These are phyloP conservation scores for Tauraco erythrolophus DNA, from an alignment of 2,113 vertebrate genomes.

Conservation along the genomic window DNA sequence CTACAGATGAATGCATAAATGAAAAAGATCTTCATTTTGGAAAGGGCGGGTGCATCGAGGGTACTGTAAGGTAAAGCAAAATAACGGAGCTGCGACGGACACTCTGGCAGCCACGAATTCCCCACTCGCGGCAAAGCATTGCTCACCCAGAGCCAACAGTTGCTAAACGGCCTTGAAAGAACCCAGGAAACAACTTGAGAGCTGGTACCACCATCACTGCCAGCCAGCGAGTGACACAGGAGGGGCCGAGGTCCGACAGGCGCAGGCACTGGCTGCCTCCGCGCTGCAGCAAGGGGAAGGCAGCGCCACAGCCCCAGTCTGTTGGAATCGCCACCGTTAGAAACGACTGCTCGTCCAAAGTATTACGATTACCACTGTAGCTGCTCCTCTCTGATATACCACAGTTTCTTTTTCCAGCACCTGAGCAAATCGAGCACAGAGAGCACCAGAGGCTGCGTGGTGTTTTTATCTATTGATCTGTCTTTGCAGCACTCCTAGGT, in stretches of 20 bases:
- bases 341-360: conserved; percentile 22
- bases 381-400: neutral
- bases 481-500: conserved; percentile 9
- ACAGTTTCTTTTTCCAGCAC: neutral
- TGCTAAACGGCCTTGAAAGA: neutral
- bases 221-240: neutral
- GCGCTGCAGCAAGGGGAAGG: neutral
- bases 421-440: neutral
- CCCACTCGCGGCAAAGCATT: neutral
- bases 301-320: neutral
- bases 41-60: neutral
- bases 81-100: neutral
- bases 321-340: neutral
- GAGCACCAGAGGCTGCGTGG: neutral
- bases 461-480: neutral
- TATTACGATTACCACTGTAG: neutral
- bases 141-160: fast-evolving
- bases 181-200: neutral
- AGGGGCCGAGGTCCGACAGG: fast-evolving
- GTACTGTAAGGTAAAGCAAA: conserved; percentile 34
- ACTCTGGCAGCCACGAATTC: neutral
- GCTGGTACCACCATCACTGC: neutral
- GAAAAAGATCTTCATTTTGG: conserved; percentile 25
- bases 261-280: too few relatives aligned
- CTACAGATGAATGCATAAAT: neutral